A percentile compares a stretch with the other conserved stretches of the same genome.
Conservation (phyloP, 1,140 invertebrate species). For the Cotesia chilonis region DNA sequence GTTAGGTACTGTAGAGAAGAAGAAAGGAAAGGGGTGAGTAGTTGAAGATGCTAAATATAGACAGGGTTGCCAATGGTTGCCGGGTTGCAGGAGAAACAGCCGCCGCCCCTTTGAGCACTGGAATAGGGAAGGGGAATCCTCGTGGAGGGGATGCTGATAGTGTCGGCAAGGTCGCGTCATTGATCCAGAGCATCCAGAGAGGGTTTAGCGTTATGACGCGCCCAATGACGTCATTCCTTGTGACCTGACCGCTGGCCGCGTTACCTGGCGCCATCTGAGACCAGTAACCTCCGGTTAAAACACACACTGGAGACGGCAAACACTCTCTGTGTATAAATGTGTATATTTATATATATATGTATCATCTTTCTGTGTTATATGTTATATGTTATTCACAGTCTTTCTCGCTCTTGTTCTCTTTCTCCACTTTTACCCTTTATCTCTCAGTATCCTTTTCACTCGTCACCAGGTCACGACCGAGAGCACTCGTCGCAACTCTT, state of each 20-base stretch:
- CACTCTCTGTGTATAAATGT: neutral
- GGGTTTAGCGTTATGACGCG: slow-evolving; percentile 57
- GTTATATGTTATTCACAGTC: too few species aligned
- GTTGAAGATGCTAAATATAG: slow-evolving; percentile 64
- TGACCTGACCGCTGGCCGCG: slow-evolving; percentile 46
- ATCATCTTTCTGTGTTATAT: too few species aligned
- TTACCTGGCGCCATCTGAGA: slow-evolving; percentile 43
- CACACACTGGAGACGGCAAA: neutral
- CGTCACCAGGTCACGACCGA: slow-evolving; percentile 18
- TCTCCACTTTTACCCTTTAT: too few species aligned
- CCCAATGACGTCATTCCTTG: slow-evolving; percentile 62
- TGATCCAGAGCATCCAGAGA: slow-evolving; percentile 50
- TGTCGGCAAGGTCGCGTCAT: slow-evolving; percentile 63
- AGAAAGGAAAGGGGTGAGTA: slow-evolving; percentile 11
- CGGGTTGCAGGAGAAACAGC: slow-evolving; percentile 64
- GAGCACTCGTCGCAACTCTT: slow-evolving; percentile 10
- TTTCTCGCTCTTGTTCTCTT: neutral
- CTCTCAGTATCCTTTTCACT: too few species aligned
- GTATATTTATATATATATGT: too few species aligned
- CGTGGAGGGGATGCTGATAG: slow-evolving; percentile 6
- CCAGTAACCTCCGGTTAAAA: slow-evolving; percentile 1
- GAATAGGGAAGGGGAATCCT: slow-evolving; percentile 40
- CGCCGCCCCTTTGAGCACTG: slow-evolving; percentile 63
- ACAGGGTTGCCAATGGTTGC: slow-evolving; percentile 66
- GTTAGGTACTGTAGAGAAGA: neutral